Evolutionary conservation across 2,113 vertebrate species (phyloP), one percentile per base, ranked within the genome.

Genomic region (Rynchops niger): DNA sequence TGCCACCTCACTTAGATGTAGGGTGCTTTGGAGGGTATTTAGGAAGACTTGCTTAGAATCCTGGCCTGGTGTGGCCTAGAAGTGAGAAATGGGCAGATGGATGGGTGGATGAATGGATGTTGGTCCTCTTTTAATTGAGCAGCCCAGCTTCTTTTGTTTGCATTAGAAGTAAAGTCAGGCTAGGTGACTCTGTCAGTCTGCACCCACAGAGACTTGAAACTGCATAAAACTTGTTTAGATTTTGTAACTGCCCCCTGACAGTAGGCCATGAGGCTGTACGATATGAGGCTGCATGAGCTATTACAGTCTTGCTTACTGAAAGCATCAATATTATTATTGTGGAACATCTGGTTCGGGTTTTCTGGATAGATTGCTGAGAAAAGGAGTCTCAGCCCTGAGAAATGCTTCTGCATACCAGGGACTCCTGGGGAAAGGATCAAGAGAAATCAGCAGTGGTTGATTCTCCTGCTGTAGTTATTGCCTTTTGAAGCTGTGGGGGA

Each of bases 381-480:
- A 72, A 79, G 29, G 36, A 79, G 32, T 80, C 15, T 70, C 74
- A 94, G 43, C 49, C 70, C 73, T 49, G 56, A 87, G 66, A 90
- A 93, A 88, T 82, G 26, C 2, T 85, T 61, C 47, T 84, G 47
- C 32, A 52, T 67, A 61, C 22, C 52, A 91, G 23, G 25, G 20
- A 59, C 50, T 91, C 42, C 91, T 59, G 69, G 42, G 88, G 83
- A 93, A 93, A 94, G 19, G 52, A 96, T 88, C 72, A 97, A 88
- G 56, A 67, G 61, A 91, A 93, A 29, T 50, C 86, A 86, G 61
- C 27, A 71, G 72, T 47, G 32, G 27, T 59, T 71, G 50, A 55
- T 78, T 90, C 40, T 27, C 27, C 32, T 72, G 42, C 74, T 65
- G 49, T 18, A 86, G 49, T 88, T 93, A 69, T 1, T 80, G 42